phyloP scores from a whole-genome alignment of 2,113 vertebrate species.

The Poeciliopsis retropinna region DNA sequence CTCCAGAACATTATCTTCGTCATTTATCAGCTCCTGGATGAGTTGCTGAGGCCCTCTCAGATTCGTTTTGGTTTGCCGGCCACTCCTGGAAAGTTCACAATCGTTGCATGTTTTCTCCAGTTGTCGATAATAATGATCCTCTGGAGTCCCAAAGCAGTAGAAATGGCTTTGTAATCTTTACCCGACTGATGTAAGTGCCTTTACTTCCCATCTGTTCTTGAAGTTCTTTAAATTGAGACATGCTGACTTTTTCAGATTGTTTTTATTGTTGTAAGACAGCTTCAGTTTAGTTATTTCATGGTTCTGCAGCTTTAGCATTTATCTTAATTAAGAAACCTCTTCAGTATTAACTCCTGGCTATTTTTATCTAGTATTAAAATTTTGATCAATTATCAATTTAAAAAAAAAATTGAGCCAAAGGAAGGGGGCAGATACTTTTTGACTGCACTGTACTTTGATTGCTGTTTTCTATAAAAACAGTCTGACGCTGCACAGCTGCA shows the following conservation, averaged over 20 bases:
- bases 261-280: too few species aligned
- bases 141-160: neutral
- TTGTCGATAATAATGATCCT: neutral
- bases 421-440: neutral
- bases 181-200: too few species aligned
- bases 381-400: too few species aligned
- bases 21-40: neutral
- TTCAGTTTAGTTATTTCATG: too few species aligned
- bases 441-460: conserved; percentile 19
- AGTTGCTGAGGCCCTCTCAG: neutral
- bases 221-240: neutral
- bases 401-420: too few species aligned
- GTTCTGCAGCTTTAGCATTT: too few species aligned
- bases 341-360: neutral
- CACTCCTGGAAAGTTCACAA: too few species aligned
- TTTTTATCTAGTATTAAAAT: neutral
- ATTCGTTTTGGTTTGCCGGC: neutral
- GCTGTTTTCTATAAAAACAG: conserved; percentile 28
- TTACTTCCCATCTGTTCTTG: neutral
- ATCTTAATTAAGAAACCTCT: too few species aligned
- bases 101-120: neutral
- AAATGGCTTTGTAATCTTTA: neutral
- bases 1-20: too few species aligned
- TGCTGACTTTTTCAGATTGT: neutral
- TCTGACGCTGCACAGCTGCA: conserved; percentile 39